These are phyloP conservation scores for Platyscelio sp. DNA, from an alignment of 2,888 invertebrate genomes.

Conservation along the genomic window DNA sequence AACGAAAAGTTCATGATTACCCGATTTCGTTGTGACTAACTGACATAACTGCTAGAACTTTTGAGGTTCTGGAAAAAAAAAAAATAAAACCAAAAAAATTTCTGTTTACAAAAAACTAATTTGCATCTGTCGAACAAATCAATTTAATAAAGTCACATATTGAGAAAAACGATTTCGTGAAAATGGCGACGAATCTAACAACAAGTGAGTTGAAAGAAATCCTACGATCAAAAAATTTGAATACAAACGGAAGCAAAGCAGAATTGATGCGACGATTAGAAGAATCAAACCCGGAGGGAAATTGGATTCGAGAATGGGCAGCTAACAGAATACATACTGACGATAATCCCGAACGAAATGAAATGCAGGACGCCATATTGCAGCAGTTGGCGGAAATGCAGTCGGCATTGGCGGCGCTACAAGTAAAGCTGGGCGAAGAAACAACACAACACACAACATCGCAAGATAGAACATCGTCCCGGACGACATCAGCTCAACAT, in stretches of 20 bases:
- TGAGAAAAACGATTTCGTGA: too few species aligned
- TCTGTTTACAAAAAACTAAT: too few species aligned
- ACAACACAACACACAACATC: background rate
- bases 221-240: background rate
- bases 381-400: slow-evolving; percentile 7
- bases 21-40: too few species aligned
- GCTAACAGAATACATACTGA: background rate
- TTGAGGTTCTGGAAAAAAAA: too few species aligned
- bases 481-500: background rate
- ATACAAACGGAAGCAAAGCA: background rate
- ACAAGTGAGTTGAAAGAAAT: background rate
- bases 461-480: background rate
- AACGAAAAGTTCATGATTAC: too few species aligned
- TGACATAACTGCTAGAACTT: too few species aligned
- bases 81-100: too few species aligned
- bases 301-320: slow-evolving; percentile 3
- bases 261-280: background rate
- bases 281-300: background rate
- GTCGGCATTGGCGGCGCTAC: background rate
- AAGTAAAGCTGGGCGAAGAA: background rate
- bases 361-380: background rate
- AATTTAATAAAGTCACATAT: too few species aligned
- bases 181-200: background rate
- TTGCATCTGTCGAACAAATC: too few species aligned
- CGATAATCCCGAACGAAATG: background rate